Evolutionary conservation across 1,140 invertebrate genomes (phyloP), one percentile per base, ranked within the genome.

Genomic region (Drosophila dunni): DNA sequence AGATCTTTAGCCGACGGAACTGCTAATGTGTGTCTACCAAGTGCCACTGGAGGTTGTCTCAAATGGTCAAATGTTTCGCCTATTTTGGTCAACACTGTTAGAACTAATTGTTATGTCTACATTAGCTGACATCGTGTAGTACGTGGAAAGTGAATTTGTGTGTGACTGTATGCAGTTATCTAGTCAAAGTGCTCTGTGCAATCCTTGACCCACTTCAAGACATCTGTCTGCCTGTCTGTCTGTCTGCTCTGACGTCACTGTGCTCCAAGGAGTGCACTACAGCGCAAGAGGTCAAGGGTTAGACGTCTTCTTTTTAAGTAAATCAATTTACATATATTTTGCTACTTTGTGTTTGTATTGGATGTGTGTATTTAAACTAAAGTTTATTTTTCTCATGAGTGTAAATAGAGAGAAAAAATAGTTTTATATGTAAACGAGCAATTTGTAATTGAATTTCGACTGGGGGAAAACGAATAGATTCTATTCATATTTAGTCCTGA

Each of bases 141-240:
- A 29, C 33, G 11, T 48, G 24, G 29, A 9, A 13, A 17, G n/a
- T 63, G 33, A n/a, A 57, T 50, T 5, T 29, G 6, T 3, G 24
- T 24, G 0, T 29, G 24, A 29, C 24, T 29, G 24, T 29, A 34
- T 64, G 51, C 58, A 40, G 0, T 40, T 40, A 40, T 40, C 63
- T 73, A 51, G 54, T 40, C 34, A 36, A 73, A 72, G 57, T 72
- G 53, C 38, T 29, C 24, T 57, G 20, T 45, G 29, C 50, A 86
- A 86, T 86, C 82, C 82, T 86, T 86, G 83, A 86, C 82, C 83
- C 79, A 88, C 70, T 79, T 79, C 5, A 20, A n/a, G 53, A 44
- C 51, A 29, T 29, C 24, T 29, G 24, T 29, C 24, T 29, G 24
- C 24, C 24, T 29, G 24, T 29, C 24, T 29, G 4, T 29, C 24